Base-by-base conservation (phyloP, 2,797 vertebrate species). In the Netta rufina region DNA sequence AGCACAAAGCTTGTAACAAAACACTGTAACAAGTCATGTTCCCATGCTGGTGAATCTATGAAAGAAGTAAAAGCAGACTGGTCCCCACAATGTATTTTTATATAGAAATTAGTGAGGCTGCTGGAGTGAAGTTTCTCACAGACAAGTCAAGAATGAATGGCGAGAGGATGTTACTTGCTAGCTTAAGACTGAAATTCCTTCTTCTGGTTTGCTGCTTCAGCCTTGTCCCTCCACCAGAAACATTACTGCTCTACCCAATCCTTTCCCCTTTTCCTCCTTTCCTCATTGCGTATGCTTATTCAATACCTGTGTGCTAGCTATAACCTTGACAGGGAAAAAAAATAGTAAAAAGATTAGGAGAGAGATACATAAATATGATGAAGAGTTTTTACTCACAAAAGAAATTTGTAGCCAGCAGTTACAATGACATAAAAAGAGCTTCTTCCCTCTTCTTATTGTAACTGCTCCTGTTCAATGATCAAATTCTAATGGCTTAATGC, bases 271-370 rank as follows among this genome's bases (percentile, higher is more conserved):
- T 49, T 58, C 14, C 15, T 79, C 28, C 25, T 60, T 91, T 30
- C 33, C 22, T 73, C 20, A 15, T 51, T 47, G 54, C 10, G 17
- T 77, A 13, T 69, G 33, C 7, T 87, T 51, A 64, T 17, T 54
- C 69, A 39, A n/a, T 20, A 47, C 11, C 21, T 67, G 11, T 36
- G 49, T 18, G 27, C 28, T 58, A 64, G 18, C 14, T 7, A 43
- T 30, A 56, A 20, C 2, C 6, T 80, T 64, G 25, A 38, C 24
- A 11, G 18, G 24, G 9, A 11, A 62, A 1, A 1, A 21, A 65
- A 41, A 41, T 4, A 25, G 3, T 8, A 41, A 24, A 33, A 10
- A 8, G 2, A 27, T 5, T 4, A 0, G 17, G 22, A 72, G 33
- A 24, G 19, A 54, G 14, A 41, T 43, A 57, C 24, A 67, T 38